Conservation (phyloP, 1,140 invertebrate genomes). For the Pachyrhynchus sulphureomaculatus region DNA sequence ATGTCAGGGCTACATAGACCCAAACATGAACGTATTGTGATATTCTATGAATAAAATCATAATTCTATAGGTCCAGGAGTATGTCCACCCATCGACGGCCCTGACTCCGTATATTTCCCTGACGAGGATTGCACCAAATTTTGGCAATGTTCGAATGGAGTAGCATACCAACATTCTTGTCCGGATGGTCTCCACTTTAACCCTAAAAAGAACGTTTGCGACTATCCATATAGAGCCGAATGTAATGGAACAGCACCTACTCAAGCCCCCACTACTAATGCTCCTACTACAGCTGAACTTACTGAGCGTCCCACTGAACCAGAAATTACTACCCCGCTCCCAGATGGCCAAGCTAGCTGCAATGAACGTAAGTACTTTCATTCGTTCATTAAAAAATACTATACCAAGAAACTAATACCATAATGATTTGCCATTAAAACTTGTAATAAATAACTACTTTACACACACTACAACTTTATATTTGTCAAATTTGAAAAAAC, state of each 20-base stretch:
- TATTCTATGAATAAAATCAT: no score
- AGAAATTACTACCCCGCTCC: no score
- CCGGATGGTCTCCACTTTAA: constrained; percentile 58
- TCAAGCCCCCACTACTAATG: background rate
- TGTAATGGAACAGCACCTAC: constrained; percentile 21
- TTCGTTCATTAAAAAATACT: no score
- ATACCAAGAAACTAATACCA: no score
- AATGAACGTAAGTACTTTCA: no score
- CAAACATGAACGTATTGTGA: no score
- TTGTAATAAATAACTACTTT: no score
- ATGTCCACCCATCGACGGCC: constrained; percentile 30
- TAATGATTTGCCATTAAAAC: no score
- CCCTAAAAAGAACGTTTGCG: constrained; percentile 54
- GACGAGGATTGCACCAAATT: constrained; percentile 57
- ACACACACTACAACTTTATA: no score
- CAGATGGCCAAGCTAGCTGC: no score
- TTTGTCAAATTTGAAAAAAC: no score
- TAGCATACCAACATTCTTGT: constrained; percentile 54
- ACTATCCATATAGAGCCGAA: constrained; percentile 50
- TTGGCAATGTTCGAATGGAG: constrained; percentile 58
- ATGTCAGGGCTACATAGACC: no score
- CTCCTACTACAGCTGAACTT: background rate
- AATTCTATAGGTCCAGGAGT: background rate
- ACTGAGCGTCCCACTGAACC: background rate
- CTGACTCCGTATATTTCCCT: constrained; percentile 27